Evolutionary conservation across 2,888 invertebrate genomes (phyloP).

Genomic region (Graphium colonna): DNA sequence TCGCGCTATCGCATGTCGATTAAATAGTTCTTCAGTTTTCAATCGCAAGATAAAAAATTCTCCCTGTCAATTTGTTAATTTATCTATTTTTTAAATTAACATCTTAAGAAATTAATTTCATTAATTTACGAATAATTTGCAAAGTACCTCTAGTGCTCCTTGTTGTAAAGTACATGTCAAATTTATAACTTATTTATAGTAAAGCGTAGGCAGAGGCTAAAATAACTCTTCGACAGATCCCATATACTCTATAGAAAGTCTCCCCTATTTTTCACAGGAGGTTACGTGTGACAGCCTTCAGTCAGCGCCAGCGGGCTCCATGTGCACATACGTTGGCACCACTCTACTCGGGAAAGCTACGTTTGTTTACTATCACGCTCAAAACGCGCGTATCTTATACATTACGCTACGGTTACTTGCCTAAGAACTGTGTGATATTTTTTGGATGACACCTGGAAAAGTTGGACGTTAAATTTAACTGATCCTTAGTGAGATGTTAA

Average conservation of each 20-base stretch:
- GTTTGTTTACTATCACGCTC: conserved; percentile 65
- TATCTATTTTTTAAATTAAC: neutral
- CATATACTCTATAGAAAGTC: conserved; percentile 27
- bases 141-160: no score
- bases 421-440: conserved; percentile 37
- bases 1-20: conserved; percentile 20
- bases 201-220: conserved; percentile 6
- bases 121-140: no score
- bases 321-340: conserved; percentile 67
- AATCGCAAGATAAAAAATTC: conserved; percentile 17
- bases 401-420: conserved; percentile 24
- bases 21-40: conserved; percentile 12
- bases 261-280: conserved; percentile 58
- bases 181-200: conserved; percentile 4
- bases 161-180: no score
- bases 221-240: conserved; percentile 19
- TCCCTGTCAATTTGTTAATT: no score
- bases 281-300: conserved; percentile 69
- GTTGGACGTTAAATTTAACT: conserved; percentile 55
- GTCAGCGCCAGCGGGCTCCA: conserved; percentile 66
- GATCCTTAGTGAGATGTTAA: conserved; percentile 68
- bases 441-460: conserved; percentile 39
- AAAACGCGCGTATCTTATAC: conserved; percentile 39
- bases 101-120: no score
- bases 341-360: conserved; percentile 26